Evolutionary conservation across 2,797 vertebrate species (phyloP), one percentile per base, ranked within the genome.

Genomic region (Tamandua tetradactyla): DNA sequence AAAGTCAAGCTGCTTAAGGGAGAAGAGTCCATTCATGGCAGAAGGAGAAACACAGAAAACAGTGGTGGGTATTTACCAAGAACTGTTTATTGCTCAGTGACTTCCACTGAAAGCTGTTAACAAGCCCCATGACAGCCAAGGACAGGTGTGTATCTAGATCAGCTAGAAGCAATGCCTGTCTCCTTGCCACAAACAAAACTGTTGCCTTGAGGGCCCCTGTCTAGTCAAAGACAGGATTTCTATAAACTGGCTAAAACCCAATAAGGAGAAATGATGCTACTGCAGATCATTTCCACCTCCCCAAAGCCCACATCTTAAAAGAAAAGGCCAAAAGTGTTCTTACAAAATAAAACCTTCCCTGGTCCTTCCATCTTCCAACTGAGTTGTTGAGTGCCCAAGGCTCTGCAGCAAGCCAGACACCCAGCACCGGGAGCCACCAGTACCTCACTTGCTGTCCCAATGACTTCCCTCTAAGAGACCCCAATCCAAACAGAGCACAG

Each of bases 31-130:
- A 52, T 11, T 55, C 57, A 44, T 25, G 84, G 69, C n/a, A 42
- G 9, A 84, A 12, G 59, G 80, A 95, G 52, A 71, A 44, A 89
- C 40, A 55, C 15, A 37, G 75, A 61, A 20, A 87, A 68, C 42
- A 15, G 17, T 8, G 47, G 52, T 47, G 78, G 44, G 84, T n/a
- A 68, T 83, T 96, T 88, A 68, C 13, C 49, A 15, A 81, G 71
- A 93, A 74, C 30, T 9, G 37, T 96, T 97, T 97, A 97, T 96
- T 97, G 93, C 96, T 90, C 18, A 87, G 72, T 32, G 59, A 95
- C 57, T 93, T 72, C 68, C 30, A 57, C 87, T n/a, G 71, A 89
- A 95, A 94, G 91, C 79, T 62, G 62, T 61, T 72, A 88, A 47
- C 14, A 47, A 94, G 62, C 52, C 35, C 37, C 37, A 11, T 0